Evolutionary conservation across 1,140 invertebrate genomes (phyloP), one percentile per base, ranked within the genome.

Genomic region (Pseudomyrmex concolor): DNA sequence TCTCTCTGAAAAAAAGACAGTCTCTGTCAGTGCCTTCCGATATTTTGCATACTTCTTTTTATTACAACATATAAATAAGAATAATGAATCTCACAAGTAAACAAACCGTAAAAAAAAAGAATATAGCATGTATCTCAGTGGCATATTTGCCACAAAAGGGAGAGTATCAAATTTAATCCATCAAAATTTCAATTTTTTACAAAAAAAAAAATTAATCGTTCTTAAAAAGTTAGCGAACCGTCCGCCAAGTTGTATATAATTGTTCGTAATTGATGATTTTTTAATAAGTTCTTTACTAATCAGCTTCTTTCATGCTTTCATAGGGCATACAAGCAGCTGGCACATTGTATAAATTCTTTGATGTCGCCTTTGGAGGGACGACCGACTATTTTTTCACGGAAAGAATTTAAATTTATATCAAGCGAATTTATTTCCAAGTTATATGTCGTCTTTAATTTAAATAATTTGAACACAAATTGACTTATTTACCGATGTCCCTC

Each of bases 301-400:
- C 88, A 87, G 84, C 81, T 87, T 90, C 70, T 70, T 86, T 86
- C 88, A 91, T 92, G 90, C 91, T 90, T 87, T 91, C 85, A 86
- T 89, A 88, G 92, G 92, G 90, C 91, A 92, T 93, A 93, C 91
- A 93, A 93, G 91, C 91, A 93, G 92, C 92, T 93, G 92, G 92
- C 92, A 93, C 91, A 93, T 93, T 91, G 77, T 83, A 80, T 87
- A 78, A 50, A 73, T 73, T 77, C 4, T 72, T 60, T 7, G 43
- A 67, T 45, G 10, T 78, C 74, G 77, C 77, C 57, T 70, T 73
- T 84, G 34, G 81, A 87, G 67, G 72, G 77, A 87, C 68, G 12
- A 71, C n/a, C 13, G 60, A 57, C 59, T 17, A 43, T 62, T 71
- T 4, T 50, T 2, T 19, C 9, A 7, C 10, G 19, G 7, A 3